Base-by-base conservation (phyloP, 1,140 invertebrate species). In the Cydia strobilella region DNA sequence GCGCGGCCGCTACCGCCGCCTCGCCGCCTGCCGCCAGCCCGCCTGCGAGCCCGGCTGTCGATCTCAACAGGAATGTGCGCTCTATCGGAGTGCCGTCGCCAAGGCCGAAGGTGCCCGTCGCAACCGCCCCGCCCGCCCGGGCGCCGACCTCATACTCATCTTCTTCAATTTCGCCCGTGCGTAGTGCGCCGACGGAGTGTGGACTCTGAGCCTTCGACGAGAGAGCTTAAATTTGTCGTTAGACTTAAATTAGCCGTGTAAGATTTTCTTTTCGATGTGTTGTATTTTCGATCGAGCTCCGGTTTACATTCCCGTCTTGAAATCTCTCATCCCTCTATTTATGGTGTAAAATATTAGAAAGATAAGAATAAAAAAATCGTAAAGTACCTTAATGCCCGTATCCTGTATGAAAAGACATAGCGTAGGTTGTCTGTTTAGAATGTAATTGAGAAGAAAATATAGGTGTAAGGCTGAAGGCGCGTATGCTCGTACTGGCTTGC, bases 11-110 rank as follows among this genome's bases (percentile, higher is more conserved):
- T 72, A 27, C 71, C 71, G 20, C 72, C n/a, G 42, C n/a, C 62
- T 66, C 74, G 45, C 74, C 75, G 45, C 74, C 75, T 51, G 71
- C 20, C 71, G 39, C 69, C 42, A 25, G 42, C 20, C 48, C 48
- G 15, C 9, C 71, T 72, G 71, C 65, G 65, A 69, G n/a, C 65
- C 65, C 65, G 27, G 27, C 27, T 69, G 65, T 35, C 31, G 31
- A 69, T 69, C 65, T 35, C 2, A 69, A 69, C 65, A 69, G 63
- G 63, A 69, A 35, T 69, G 45, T 48, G 71, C 45, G 39, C 42
- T 45, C 23, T 48, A 72, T 20, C n/a, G 71, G 65, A 35, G 31
- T 31, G 65, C 65, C 25, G n/a, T 69, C 65, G 63, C 65, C 27
- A 69, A 69, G 65, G 7, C 63, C 63, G 27, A 69, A 35, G 27